phyloP scores from a whole-genome alignment of 2,888 invertebrate genomes.

The Phalangium opilio region DNA sequence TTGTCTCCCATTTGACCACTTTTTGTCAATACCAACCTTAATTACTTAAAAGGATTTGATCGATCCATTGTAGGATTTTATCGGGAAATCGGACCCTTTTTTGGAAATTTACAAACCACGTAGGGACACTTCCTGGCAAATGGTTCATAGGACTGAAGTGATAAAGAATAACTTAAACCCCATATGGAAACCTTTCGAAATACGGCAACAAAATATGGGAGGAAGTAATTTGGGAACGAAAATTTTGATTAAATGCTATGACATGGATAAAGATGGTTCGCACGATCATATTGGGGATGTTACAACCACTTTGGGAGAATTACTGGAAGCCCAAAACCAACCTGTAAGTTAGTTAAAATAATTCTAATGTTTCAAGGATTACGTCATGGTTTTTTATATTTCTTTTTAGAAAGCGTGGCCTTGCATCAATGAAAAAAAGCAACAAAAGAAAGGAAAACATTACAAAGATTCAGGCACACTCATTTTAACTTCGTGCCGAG shows the following conservation, averaged over 20 bases:
- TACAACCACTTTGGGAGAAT: conserved; percentile 32
- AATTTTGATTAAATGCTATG: conserved; percentile 27
- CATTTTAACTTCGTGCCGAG: neutral
- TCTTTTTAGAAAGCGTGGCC: conserved; percentile 18
- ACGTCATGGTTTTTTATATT: neutral
- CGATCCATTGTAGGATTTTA: conserved; percentile 1
- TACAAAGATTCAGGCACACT: conserved; percentile 37
- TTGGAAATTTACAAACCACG: neutral
- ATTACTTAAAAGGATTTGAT: too few species aligned
- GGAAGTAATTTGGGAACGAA: too few species aligned
- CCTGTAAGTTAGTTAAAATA: conserved; percentile 10
- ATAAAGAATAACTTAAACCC: conserved; percentile 39
- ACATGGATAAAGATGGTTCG: conserved; percentile 36
- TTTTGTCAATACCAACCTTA: too few species aligned
- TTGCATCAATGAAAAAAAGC: conserved; percentile 35
- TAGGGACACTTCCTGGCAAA: neutral
- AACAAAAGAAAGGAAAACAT: conserved; percentile 33
- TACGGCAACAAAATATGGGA: conserved; percentile 28
- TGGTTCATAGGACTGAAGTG: conserved; percentile 25
- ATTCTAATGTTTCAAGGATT: neutral
- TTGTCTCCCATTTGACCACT: too few species aligned
- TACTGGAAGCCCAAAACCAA: conserved; percentile 26
- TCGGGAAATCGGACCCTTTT: conserved; percentile 1
- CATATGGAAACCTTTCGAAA: conserved; percentile 36
- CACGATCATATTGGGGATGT: conserved; percentile 37